A percentile compares a stretch with the other conserved stretches of the same genome.
These are phyloP conservation scores for Papilio glaucus DNA, from an alignment of 1,140 invertebrate species.

Conservation along the genomic window DNA sequence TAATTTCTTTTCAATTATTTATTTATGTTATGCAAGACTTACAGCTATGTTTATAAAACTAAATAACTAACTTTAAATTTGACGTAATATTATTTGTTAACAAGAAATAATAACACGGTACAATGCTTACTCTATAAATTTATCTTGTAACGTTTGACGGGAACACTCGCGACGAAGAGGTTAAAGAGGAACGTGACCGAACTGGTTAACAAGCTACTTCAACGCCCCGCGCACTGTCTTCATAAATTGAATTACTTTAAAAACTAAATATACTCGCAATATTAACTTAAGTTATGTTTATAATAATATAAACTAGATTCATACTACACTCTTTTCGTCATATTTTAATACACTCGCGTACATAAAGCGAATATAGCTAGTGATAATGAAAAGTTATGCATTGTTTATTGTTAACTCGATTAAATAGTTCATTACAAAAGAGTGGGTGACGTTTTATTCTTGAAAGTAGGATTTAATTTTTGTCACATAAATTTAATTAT, in stretches of 20 bases:
- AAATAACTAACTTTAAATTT: background rate
- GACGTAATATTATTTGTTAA: background rate
- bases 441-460: too few species aligned
- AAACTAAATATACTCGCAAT: slow-evolving; percentile 20
- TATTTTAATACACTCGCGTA: too few species aligned
- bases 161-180: slow-evolving; percentile 13
- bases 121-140: slow-evolving; percentile 28
- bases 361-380: too few species aligned
- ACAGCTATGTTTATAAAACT: too few species aligned
- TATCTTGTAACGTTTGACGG: slow-evolving; percentile 12
- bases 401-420: too few species aligned
- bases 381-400: too few species aligned
- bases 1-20: too few species aligned
- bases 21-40: too few species aligned
- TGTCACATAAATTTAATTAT: background rate
- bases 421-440: too few species aligned
- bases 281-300: background rate
- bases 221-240: slow-evolving; percentile 23
- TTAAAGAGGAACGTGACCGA: slow-evolving; percentile 29
- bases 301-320: background rate
- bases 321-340: background rate
- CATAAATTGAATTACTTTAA: slow-evolving; percentile 29
- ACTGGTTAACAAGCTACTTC: slow-evolving; percentile 28
- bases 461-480: too few species aligned
- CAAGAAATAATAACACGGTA: slow-evolving; percentile 11